Conservation (phyloP, 1,140 invertebrate species). For the Bombus picipes region DNA sequence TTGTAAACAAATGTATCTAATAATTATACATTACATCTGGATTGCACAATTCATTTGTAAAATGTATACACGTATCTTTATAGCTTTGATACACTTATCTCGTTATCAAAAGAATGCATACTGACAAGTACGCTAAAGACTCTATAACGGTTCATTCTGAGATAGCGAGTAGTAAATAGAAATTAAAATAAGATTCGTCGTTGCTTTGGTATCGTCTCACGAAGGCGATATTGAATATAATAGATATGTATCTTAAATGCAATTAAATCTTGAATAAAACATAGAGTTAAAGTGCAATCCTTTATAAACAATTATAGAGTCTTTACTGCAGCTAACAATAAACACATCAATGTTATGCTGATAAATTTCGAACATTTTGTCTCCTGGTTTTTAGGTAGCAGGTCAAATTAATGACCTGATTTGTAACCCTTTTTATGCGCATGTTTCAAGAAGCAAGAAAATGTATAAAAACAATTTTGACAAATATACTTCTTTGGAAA, state of each 20-base stretch:
- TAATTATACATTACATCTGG: constrained; percentile 18
- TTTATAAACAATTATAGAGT: not conserved
- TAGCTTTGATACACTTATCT: constrained; percentile 7
- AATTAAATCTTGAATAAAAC: no score
- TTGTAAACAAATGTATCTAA: constrained; percentile 6
- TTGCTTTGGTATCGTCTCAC: no score
- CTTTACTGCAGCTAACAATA: constrained; percentile 7
- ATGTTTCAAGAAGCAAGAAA: not conserved
- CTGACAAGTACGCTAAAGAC: not conserved
- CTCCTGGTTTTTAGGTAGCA: not conserved
- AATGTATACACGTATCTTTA: constrained; percentile 33
- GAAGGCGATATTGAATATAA: no score
- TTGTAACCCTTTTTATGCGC: not conserved
- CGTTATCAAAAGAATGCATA: constrained; percentile 32
- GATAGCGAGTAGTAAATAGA: no score
- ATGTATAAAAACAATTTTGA: not conserved
- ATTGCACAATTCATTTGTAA: constrained; percentile 44
- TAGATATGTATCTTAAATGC: not conserved
- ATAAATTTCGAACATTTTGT: not conserved
- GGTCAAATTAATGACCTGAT: constrained; percentile 2
- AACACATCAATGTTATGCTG: not conserved
- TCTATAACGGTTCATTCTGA: not conserved
- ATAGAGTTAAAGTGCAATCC: no score
- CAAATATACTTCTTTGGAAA: not conserved
- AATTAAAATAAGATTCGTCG: no score